Evolutionary conservation across 2,888 invertebrate species (phyloP).

Genomic region (Orchestes rusci): DNA sequence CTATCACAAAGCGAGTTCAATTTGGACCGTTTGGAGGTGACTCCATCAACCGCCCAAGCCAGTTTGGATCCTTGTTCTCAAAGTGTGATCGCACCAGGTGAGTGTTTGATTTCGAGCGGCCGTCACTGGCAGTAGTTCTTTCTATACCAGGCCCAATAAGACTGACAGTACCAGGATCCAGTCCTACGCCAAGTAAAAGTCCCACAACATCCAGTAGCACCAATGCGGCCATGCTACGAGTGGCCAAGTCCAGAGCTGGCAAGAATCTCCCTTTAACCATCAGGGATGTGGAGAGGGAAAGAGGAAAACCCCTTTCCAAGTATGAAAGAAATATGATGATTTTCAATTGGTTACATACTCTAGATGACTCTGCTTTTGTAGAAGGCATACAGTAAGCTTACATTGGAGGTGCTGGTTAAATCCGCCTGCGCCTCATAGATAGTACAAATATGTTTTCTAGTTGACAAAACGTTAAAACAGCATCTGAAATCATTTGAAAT

Average conservation of each 20-base stretch:
- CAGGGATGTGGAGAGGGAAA: conserved; percentile 71
- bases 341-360: conserved; percentile 86
- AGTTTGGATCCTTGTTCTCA: conserved; percentile 28
- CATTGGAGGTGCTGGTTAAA: too few relatives aligned
- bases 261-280: conserved; percentile 60
- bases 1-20: conserved; percentile 82
- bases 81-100: conserved; percentile 21
- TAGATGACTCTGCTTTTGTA: conserved; percentile 62
- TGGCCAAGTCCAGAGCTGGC: conserved; percentile 45
- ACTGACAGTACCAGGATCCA: conserved; percentile 42
- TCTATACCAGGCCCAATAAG: conserved; percentile 37
- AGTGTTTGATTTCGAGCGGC: too few relatives aligned
- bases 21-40: conserved; percentile 63
- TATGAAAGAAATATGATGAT: conserved; percentile 94
- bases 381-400: conserved; percentile 42
- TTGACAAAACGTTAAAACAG: too few relatives aligned
- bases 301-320: conserved; percentile 78
- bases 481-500: too few relatives aligned
- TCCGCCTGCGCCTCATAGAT: too few relatives aligned
- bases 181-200: conserved; percentile 36
- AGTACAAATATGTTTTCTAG: too few relatives aligned
- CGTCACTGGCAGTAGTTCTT: too few relatives aligned
- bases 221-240: conserved; percentile 41
- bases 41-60: conserved; percentile 47
- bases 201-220: conserved; percentile 41